Evolutionary conservation across 2,888 invertebrate species (phyloP), one percentile per base, ranked within the genome.

Genomic region (Portevinia maculata): DNA sequence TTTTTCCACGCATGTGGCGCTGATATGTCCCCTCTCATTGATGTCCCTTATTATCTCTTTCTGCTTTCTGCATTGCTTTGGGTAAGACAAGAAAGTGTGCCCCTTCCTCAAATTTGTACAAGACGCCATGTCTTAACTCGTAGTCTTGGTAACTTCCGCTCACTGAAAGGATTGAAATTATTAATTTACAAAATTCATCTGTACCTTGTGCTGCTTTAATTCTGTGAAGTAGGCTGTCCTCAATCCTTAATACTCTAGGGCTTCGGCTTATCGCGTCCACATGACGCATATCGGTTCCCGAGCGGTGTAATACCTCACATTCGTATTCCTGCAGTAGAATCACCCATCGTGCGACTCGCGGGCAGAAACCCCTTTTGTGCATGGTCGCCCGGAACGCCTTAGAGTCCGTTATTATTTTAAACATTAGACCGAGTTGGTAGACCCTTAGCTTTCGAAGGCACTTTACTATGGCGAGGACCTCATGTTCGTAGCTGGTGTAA

Each of bases 101-200:
- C 4, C 78, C 83, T 11, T 76, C 53, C 8, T 32, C 44, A n/a
- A 75, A 70, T 41, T 76, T 84, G 19, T 64, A 76, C 1, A 79
- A 24, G 9, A 65, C 8, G n/a, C 50, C 37, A 21, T 57, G 53
- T 19, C 53, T 39, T 4, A 19, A 11, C 8, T 53, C 32, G 13
- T 41, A 53, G 37, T 32, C 41, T 28, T 41, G 19, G n/a, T 64
- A 64, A 0, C 7, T 17, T 7, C 59, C 41, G 24, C 5, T 24
- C 24, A 24, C n/a, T 32, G 7, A 8, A 32, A 32, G 32, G 8
- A 32, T 32, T 8, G 7, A 7, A 7, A 9, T 32, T 8, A 32
- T 32, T 1, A 8, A 2, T 32, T 7, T 32, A 8, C 7, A 8
- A 32, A 39, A 15, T 34, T 67, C 34, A 21, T 65, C 53, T 1